These are phyloP conservation scores for Acanthurus lineatus DNA, from an alignment of 2,797 vertebrate genomes.

Conservation along the genomic window DNA sequence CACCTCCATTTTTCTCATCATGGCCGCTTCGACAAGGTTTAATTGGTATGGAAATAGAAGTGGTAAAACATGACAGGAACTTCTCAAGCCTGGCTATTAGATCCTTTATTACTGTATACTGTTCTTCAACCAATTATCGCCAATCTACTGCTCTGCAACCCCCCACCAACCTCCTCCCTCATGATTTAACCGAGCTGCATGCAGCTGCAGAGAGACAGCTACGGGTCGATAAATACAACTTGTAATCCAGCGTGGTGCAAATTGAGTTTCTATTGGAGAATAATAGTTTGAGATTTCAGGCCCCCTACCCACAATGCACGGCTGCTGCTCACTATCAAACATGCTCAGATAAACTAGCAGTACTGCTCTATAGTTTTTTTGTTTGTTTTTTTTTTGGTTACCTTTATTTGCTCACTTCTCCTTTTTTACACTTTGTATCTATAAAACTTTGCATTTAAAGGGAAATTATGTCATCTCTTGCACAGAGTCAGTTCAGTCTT, in stretches of 20 bases:
- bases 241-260: slow-evolving; percentile 75
- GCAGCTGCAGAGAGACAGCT: slow-evolving; percentile 64
- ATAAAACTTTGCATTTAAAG: slow-evolving; percentile 1
- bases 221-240: slow-evolving; percentile 71
- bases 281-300: slow-evolving; percentile 63
- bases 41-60: slow-evolving; percentile 83
- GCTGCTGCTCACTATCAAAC: slow-evolving; percentile 27
- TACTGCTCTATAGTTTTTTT: neutral
- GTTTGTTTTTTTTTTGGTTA: neutral
- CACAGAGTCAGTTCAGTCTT: slow-evolving; percentile 48
- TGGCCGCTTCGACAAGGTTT: slow-evolving; percentile 77
- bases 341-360: slow-evolving; percentile 1
- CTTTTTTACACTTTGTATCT: neutral
- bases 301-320: slow-evolving; percentile 8
- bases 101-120: slow-evolving; percentile 80
- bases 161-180: slow-evolving; percentile 70
- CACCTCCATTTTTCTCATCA: slow-evolving; percentile 77
- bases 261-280: slow-evolving; percentile 75
- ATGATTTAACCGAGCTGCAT: slow-evolving; percentile 65
- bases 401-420: neutral
- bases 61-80: slow-evolving; percentile 79
- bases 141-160: slow-evolving; percentile 73
- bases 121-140: slow-evolving; percentile 84
- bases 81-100: slow-evolving; percentile 65
- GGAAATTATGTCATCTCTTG: slow-evolving; percentile 42